A percentile compares a stretch with the other conserved stretches of the same genome.
Evolutionary conservation across 2,888 invertebrate genomes (phyloP).

Genomic region (Cheilosia variabilis): DNA sequence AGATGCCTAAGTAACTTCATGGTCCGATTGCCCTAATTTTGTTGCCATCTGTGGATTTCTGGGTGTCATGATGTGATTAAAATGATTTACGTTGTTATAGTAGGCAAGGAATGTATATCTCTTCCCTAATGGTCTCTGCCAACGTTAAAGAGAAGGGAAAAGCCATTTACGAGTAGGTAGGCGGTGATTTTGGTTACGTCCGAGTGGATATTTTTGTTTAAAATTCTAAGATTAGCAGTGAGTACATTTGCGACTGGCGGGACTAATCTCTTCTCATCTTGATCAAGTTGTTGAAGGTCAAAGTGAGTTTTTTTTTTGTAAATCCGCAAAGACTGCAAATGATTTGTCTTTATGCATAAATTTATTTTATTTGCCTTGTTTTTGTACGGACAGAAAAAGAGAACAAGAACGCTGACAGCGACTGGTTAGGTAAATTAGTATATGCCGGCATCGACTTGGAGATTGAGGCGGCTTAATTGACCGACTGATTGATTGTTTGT

Average conservation of each 20-base stretch:
- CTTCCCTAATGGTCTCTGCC: slow-evolving; percentile 5
- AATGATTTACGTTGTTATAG: slow-evolving; percentile 37
- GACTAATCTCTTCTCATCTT: slow-evolving; percentile 2
- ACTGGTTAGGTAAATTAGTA: background rate
- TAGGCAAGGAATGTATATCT: background rate
- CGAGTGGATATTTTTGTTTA: slow-evolving; percentile 5
- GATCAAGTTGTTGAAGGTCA: slow-evolving; percentile 42
- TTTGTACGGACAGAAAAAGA: background rate
- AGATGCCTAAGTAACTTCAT: slow-evolving; percentile 27
- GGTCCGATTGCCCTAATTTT: slow-evolving; percentile 45
- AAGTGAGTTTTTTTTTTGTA: background rate
- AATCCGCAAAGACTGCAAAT: slow-evolving; percentile 1
- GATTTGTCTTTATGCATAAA: slow-evolving; percentile 22
- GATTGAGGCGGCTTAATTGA: slow-evolving; percentile 6
- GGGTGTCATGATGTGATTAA: slow-evolving; percentile 17
- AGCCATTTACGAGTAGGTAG: background rate
- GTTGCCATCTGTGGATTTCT: background rate
- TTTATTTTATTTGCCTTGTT: slow-evolving; percentile 1
- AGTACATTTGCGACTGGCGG: background rate
- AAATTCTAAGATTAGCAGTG: slow-evolving; percentile 26
- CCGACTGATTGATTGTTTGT: too few species aligned
- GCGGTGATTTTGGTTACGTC: slow-evolving; percentile 34
- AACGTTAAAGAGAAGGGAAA: background rate
- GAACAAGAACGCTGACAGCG: background rate
- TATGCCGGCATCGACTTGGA: slow-evolving; percentile 2